Evolutionary conservation across 2,888 invertebrate genomes (phyloP).

Genomic region (Pseudanteris insignis): DNA sequence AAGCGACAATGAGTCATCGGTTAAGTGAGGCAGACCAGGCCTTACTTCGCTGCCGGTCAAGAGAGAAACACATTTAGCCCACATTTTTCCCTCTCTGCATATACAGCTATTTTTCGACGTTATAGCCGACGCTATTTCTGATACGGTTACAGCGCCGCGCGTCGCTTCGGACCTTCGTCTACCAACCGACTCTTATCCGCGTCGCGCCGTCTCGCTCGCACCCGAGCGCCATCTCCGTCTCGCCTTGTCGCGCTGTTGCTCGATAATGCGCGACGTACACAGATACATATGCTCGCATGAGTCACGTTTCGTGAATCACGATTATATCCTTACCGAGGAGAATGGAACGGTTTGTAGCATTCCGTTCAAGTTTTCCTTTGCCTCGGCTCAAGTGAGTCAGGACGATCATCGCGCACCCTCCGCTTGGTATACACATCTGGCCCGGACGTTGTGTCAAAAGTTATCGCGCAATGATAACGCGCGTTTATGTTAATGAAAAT

Average conservation of each 20-base stretch:
- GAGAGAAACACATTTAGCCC: conserved; percentile 62
- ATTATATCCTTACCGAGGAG: conserved; percentile 48
- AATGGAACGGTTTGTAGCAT: conserved; percentile 46
- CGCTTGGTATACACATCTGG: background rate
- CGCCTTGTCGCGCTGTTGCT: conserved; percentile 37
- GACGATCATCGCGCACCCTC: conserved; percentile 5
- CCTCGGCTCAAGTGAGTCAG: conserved; percentile 11
- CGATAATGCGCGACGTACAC: conserved; percentile 42
- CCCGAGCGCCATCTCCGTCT: no score
- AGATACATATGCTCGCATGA: conserved; percentile 38
- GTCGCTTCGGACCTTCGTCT: conserved; percentile 44
- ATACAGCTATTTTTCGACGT: conserved; percentile 39
- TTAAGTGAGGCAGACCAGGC: conserved; percentile 56
- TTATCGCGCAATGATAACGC: background rate
- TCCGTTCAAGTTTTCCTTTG: conserved; percentile 42
- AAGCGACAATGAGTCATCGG: conserved; percentile 56
- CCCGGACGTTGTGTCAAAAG: no score
- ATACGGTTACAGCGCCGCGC: conserved; percentile 36
- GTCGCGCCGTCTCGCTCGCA: conserved; percentile 19
- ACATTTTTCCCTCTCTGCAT: conserved; percentile 55
- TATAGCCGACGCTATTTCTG: conserved; percentile 43
- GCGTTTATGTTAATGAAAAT: no score
- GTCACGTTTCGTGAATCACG: conserved; percentile 49
- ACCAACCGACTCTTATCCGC: conserved; percentile 30
- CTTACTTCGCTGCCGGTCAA: conserved; percentile 59